Evolutionary conservation across 2,888 invertebrate genomes (phyloP), one percentile per base, ranked within the genome.

Genomic region (Drosophila longiperda): DNA sequence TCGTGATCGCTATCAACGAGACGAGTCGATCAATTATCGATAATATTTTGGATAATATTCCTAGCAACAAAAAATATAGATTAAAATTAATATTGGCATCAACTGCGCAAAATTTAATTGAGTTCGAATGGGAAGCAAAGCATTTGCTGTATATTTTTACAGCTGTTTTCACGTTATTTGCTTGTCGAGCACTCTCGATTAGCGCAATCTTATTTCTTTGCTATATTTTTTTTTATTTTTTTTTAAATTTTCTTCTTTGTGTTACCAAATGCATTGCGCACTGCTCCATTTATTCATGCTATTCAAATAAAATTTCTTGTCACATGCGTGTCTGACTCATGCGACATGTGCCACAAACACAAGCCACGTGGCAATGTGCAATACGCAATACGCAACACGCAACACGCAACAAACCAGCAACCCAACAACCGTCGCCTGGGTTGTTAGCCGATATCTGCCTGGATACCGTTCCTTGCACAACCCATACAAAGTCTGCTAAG

Each of bases 291-390:
- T 55, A 60, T 54, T 38, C 54, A n/a, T 38, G 69, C 2, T 4
- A 55, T 48, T 53, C 7, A 48, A 75, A 79, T 38, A 72, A 60
- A 75, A 67, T 58, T 52, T 52, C 42, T 52, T 54, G 55, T 59
- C 49, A 53, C 71, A 71, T 64, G 64, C 79, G 52, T 57, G 52
- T 76, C 61, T 69, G 77, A 80, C 55, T 80, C 77, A 79, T 72
- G 55, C 60, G 58, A n/a, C 63, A 61, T 32, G 42, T 26, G 49
- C 3, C 67, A 59, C 57, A 61, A 50, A 36, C 61, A 23, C 55
- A 59, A 59, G 49, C 54, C 55, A 59, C 62, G 49, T 50, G 32
- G 55, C 50, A 50, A 23, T 52, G 58, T 66, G 66, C 77, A 72
- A 61, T 61, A 54, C 78, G 75, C 36, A 38, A 38, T 50, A 68